These are phyloP conservation scores for Amblyornis subalaris DNA, from an alignment of 2,113 vertebrate species.

Conservation along the genomic window DNA sequence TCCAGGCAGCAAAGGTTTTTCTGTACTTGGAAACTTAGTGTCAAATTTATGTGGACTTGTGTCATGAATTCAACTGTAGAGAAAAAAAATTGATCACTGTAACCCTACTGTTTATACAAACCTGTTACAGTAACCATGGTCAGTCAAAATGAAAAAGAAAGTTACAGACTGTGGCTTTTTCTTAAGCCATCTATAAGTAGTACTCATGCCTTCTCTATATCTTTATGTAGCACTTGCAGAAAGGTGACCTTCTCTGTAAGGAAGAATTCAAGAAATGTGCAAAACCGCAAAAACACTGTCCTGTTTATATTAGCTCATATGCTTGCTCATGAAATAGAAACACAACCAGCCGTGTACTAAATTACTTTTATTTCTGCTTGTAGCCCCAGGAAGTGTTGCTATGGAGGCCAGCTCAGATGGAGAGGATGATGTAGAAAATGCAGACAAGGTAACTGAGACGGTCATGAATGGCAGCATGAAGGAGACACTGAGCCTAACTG, in stretches of 20 bases:
- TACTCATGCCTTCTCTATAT: background rate
- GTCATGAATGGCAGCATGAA: conserved; percentile 99
- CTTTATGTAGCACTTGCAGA: background rate
- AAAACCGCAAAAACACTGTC: background rate
- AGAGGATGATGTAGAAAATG: conserved; percentile 82
- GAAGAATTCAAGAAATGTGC: background rate
- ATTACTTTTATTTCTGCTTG: background rate
- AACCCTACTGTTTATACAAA: background rate
- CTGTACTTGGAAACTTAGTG: background rate
- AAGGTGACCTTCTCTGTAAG: background rate
- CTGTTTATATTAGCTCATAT: background rate
- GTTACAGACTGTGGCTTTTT: background rate
- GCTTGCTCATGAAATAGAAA: background rate
- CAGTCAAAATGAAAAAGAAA: background rate
- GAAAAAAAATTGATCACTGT: background rate
- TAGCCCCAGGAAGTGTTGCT: conserved; percentile 71
- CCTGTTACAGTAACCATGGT: background rate
- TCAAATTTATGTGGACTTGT: background rate
- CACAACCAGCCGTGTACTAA: background rate
- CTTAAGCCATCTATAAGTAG: background rate
- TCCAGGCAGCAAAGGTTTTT: background rate
- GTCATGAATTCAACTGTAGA: background rate
- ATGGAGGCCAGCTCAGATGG: conserved; percentile 79
- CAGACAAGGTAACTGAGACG: conserved; percentile 95
- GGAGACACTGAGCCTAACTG: conserved; percentile 97